These are phyloP conservation scores for Seriola rivoliana DNA, from an alignment of 2,113 vertebrate species.

Conservation along the genomic window DNA sequence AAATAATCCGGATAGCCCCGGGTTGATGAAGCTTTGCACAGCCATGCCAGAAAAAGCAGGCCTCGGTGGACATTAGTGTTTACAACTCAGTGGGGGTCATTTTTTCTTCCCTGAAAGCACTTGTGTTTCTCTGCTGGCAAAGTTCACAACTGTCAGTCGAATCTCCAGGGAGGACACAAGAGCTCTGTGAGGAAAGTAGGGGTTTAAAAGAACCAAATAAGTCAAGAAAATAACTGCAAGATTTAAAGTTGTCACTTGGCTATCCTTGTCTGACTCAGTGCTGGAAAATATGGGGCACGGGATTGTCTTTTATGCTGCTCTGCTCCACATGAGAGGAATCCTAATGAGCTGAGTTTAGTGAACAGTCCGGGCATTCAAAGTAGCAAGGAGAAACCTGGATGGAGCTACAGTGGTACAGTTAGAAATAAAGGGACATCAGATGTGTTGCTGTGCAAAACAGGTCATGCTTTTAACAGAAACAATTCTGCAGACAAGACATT, in stretches of 20 bases:
- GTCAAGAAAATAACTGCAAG: neutral
- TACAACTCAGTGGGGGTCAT: neutral
- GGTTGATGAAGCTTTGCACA: neutral
- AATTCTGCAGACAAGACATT: conserved; percentile 30
- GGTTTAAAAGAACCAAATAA: neutral
- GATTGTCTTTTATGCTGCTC: neutral
- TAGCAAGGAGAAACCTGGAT: neutral
- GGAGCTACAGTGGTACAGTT: neutral
- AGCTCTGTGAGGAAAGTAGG: neutral
- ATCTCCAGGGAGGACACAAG: conserved; percentile 1
- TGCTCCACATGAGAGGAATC: conserved; percentile 48
- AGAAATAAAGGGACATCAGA: neutral
- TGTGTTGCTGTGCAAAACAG: conserved; percentile 12
- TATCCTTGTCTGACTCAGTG: neutral
- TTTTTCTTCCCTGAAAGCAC: conserved; percentile 16
- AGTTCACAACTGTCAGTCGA: neutral
- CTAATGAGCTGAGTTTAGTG: conserved; percentile 49
- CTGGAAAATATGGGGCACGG: neutral
- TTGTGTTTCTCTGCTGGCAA: conserved; percentile 5
- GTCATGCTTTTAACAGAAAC: conserved; percentile 18
- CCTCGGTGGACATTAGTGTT: conserved; percentile 23
- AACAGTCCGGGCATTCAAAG: conserved; percentile 3
- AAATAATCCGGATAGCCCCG: neutral
- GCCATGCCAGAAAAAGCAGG: neutral
- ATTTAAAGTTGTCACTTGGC: neutral